phyloP scores from a whole-genome alignment of 2,113 vertebrate species.

The Ondatra zibethicus region DNA sequence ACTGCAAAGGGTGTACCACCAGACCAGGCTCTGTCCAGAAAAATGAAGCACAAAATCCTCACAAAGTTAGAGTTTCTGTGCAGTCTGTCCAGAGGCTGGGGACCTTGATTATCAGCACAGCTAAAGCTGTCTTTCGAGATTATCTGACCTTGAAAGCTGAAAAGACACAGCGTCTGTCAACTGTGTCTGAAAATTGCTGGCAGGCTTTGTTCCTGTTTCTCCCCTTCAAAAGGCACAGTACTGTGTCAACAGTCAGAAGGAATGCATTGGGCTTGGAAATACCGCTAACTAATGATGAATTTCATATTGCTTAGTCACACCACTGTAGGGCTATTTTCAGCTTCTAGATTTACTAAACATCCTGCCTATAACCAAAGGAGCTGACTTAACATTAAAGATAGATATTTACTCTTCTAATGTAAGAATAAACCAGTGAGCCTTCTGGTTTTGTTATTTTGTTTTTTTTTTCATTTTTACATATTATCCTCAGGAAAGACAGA shows the following conservation, averaged over 20 bases:
- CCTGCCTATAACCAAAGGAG: background rate
- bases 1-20: background rate
- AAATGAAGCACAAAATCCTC: background rate
- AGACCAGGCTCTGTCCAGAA: background rate
- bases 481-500: background rate
- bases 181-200: background rate
- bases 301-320: background rate
- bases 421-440: background rate
- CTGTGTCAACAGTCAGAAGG: background rate
- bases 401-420: background rate
- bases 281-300: background rate
- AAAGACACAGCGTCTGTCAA: background rate
- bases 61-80: background rate
- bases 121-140: background rate
- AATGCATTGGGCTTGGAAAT: slow-evolving; percentile 13
- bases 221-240: background rate
- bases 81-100: background rate
- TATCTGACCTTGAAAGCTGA: background rate
- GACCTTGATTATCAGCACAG: background rate
- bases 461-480: background rate
- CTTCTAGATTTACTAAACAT: slow-evolving; percentile 31
- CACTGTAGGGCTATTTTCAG: background rate
- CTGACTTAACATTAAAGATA: background rate
- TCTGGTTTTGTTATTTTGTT: background rate
- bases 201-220: background rate